A percentile compares a stretch with the other conserved stretches of the same genome.
phyloP scores from a whole-genome alignment of 2,113 vertebrate species.

The Bubo blakistoni region DNA sequence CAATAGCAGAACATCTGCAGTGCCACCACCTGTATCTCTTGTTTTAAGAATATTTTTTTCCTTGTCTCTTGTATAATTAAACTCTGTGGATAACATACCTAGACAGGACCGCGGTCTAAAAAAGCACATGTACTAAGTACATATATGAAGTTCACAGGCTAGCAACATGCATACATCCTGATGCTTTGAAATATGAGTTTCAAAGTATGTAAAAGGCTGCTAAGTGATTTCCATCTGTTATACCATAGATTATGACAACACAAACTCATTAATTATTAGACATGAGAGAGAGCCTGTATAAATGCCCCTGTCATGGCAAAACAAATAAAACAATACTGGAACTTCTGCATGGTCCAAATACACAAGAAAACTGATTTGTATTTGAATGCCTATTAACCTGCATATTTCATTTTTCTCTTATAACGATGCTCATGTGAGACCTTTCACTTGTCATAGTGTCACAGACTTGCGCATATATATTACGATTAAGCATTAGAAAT shows the following conservation, averaged over 20 bases:
- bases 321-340: background rate
- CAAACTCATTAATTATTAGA: background rate
- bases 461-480: background rate
- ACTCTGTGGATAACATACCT: background rate
- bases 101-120: background rate
- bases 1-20: background rate
- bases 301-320: background rate
- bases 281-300: background rate
- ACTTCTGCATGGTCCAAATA: background rate
- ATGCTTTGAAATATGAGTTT: background rate
- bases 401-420: background rate
- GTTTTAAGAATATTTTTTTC: background rate
- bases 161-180: background rate
- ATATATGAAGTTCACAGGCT: background rate
- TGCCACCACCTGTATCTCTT: background rate
- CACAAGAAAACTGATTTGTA: background rate
- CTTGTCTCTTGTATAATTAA: background rate
- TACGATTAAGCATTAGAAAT: background rate
- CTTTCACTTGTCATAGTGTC: background rate
- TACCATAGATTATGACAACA: background rate
- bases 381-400: background rate
- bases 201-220: background rate
- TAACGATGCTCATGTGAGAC: background rate
- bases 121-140: background rate
- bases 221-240: background rate